Conservation (phyloP, 2,888 invertebrate genomes). For the Chaetogeoica ovagalla region DNA sequence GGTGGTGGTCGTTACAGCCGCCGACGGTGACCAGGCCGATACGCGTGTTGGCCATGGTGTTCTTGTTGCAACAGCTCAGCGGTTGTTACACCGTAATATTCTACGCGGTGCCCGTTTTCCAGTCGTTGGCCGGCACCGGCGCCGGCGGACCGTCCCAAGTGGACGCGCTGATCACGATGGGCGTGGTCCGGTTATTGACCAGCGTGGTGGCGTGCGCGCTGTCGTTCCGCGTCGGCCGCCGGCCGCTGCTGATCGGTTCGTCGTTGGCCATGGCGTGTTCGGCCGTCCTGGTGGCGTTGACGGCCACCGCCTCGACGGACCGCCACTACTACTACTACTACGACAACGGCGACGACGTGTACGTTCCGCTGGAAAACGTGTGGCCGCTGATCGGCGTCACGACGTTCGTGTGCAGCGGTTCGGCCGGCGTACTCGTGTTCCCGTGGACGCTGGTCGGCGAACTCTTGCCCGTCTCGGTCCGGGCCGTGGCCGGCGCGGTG, state of each 20-base stretch:
- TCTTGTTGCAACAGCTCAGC: conserved; percentile 65
- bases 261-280: conserved; percentile 63
- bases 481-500: conserved; percentile 63
- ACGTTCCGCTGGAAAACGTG: conserved; percentile 60
- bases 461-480: conserved; percentile 63
- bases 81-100: conserved; percentile 65
- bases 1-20: not conserved
- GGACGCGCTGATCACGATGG: conserved; percentile 58
- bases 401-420: conserved; percentile 63
- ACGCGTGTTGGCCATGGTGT: conserved; percentile 61
- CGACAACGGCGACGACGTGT: conserved; percentile 10
- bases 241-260: conserved; percentile 63
- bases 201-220: conserved; percentile 62
- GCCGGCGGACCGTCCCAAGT: not conserved
- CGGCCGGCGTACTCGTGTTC: conserved; percentile 64
- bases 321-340: too few relatives aligned
- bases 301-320: not conserved
- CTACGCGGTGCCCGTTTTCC: conserved; percentile 65
- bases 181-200: conserved; percentile 63
- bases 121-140: conserved; percentile 59
- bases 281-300: conserved; percentile 40
- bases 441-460: conserved; percentile 67
- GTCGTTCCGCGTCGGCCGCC: conserved; percentile 63
- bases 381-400: conserved; percentile 56
- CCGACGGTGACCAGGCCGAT: conserved; percentile 59